phyloP scores from a whole-genome alignment of 2,113 vertebrate species.

The Dunckerocampus dactyliophorus region DNA sequence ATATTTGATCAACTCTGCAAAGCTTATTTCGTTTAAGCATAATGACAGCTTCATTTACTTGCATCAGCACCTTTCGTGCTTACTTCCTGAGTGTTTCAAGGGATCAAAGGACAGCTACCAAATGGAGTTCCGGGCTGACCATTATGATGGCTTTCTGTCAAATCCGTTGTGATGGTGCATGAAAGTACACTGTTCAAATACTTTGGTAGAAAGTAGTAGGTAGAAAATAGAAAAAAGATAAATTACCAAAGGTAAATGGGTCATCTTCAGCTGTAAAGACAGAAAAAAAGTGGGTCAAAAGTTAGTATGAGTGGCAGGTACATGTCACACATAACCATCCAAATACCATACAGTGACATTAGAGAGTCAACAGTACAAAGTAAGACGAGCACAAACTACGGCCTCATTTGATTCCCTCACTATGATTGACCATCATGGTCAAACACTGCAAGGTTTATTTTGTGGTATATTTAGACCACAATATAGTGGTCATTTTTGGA shows the following conservation, averaged over 20 bases:
- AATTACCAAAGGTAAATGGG: constrained; percentile 74
- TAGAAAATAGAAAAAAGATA: not conserved
- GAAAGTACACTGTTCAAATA: not conserved
- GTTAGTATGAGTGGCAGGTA: constrained; percentile 2
- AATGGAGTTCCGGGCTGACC: not conserved
- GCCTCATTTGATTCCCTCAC: constrained; percentile 14
- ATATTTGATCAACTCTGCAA: not conserved
- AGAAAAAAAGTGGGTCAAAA: constrained; percentile 21
- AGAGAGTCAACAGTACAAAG: constrained; percentile 23
- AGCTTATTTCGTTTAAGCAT: not conserved
- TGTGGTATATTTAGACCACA: not conserved
- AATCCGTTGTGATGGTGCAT: not conserved
- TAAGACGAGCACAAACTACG: constrained; percentile 10
- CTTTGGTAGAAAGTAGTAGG: not conserved
- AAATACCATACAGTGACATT: constrained; percentile 2
- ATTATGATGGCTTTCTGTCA: not conserved
- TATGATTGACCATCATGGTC: constrained; percentile 20
- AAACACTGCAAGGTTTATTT: not conserved
- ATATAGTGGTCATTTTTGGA: not conserved
- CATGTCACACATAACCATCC: not conserved
- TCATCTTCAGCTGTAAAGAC: constrained; percentile 55
- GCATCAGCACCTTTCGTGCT: not conserved
- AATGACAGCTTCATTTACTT: not conserved
- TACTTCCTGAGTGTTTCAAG: not conserved
- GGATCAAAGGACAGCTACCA: not conserved